These are phyloP conservation scores for Sabatieria punctata DNA, from an alignment of 2,888 invertebrate species.

Conservation along the genomic window DNA sequence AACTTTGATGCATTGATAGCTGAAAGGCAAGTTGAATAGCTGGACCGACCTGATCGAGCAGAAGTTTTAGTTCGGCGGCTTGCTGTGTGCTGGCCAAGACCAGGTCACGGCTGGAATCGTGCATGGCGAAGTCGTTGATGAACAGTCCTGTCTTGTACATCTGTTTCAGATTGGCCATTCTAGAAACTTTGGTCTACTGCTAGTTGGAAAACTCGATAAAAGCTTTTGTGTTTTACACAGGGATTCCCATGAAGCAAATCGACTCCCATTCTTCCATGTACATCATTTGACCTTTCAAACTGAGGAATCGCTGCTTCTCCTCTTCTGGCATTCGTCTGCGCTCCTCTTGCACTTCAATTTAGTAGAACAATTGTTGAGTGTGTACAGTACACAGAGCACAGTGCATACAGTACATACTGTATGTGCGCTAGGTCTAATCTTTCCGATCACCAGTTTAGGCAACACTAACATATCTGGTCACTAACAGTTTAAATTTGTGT, in stretches of 20 bases:
- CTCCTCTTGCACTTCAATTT: conserved; percentile 44
- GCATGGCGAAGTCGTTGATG: conserved; percentile 96
- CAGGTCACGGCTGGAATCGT: conserved; percentile 88
- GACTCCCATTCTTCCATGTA: conserved; percentile 95
- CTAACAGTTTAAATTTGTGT: no score
- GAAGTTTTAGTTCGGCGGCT: conserved; percentile 82
- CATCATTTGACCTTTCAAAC: conserved; percentile 88
- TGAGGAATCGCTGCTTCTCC: conserved; percentile 35
- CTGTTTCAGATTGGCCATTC: conserved; percentile 77
- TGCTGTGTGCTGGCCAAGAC: conserved; percentile 93
- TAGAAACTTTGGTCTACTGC: conserved; percentile 16
- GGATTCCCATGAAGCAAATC: conserved; percentile 90
- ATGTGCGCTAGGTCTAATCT: no score
- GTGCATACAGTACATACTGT: no score
- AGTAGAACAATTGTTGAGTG: no score
- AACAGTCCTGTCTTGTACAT: conserved; percentile 80
- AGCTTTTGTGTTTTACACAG: conserved; percentile 45
- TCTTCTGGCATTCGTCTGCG: conserved; percentile 33
- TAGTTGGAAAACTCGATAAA: no score
- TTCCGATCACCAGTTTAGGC: no score
- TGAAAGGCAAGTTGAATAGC: neutral
- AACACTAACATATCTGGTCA: no score
- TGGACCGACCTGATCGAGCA: conserved; percentile 53
- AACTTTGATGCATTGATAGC: conserved; percentile 8
- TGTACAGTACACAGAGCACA: no score